phyloP scores from a whole-genome alignment of 2,888 invertebrate species.

The Eledona agricola region DNA sequence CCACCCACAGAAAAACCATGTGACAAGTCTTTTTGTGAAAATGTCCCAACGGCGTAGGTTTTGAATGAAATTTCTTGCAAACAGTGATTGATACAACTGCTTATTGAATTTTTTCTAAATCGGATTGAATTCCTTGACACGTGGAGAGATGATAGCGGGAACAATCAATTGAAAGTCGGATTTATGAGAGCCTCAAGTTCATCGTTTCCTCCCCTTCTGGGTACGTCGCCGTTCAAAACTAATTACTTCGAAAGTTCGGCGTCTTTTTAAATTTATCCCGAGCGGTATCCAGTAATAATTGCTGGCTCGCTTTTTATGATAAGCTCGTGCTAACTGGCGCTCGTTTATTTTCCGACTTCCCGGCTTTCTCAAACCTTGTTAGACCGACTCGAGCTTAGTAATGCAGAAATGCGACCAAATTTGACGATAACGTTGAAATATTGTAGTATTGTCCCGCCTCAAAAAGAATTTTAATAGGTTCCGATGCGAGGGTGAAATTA shows the following conservation, averaged over 20 bases:
- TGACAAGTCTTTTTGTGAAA: too few relatives aligned
- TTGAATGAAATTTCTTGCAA: too few relatives aligned
- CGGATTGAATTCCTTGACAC: too few relatives aligned
- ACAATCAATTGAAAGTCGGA: constrained; percentile 13
- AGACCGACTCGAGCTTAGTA: constrained; percentile 11
- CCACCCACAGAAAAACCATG: too few relatives aligned
- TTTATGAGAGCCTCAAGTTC: constrained; percentile 8
- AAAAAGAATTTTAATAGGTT: constrained; percentile 19
- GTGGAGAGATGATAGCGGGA: constrained; percentile 6
- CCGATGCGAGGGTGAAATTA: constrained; percentile 13
- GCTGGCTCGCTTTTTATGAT: constrained; percentile 18
- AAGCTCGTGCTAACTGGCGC: constrained; percentile 16
- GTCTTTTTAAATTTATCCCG: constrained; percentile 22
- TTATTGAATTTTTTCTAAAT: too few relatives aligned
- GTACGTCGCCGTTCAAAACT: constrained; percentile 15
- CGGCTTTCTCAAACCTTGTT: constrained; percentile 21
- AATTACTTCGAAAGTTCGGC: constrained; percentile 19
- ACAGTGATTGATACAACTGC: too few relatives aligned
- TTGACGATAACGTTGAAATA: constrained; percentile 13
- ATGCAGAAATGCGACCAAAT: constrained; percentile 19
- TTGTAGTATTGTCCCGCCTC: constrained; percentile 8
- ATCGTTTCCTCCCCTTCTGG: constrained; percentile 16
- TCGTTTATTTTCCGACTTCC: constrained; percentile 15
- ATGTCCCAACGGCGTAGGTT: too few relatives aligned
- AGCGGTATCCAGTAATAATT: constrained; percentile 20